Base-by-base conservation (phyloP, 1,140 invertebrate genomes). In the Meloidogyne hapla region DNA sequence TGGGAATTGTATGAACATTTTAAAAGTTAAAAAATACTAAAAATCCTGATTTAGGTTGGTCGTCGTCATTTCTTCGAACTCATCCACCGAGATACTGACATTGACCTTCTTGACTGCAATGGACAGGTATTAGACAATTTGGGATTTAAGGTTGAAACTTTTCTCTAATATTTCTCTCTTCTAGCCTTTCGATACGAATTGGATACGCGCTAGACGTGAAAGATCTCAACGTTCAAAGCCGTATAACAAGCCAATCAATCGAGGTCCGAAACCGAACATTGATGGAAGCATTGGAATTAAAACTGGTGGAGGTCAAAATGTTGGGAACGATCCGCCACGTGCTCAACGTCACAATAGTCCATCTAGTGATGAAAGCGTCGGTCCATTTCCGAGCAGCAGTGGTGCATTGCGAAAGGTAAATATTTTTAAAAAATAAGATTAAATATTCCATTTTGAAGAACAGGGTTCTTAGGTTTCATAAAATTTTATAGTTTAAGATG, bases 21-120 rank as follows among this genome's bases (percentile, higher is more conserved):
- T 48, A 13, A 12, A 48, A 18, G 13, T 18, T 48, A 18, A 48
- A 5, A 18, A 18, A 12, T 42, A 15, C 2, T 42, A 42, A n/a
- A 65, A 23, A n/a, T 66, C 1, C 23, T 38, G 25, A 9, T 18
- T 8, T 21, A 70, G 69, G 45, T 40, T 21, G 69, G 69, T 4
- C 69, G 69, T 15, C 69, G 69, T 10, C 69, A 70, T 26, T 70
- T 70, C 69, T 70, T 70, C 18, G 69, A 70, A 15, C n/a, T 70
- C 5, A 61, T 70, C 13, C 61, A 70, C 13, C 69, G 69, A 18
- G 69, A 70, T 33, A 70, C 69, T 15, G 38, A 61, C 38, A 61
- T 70, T 15, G 69, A 70, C 2, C 21, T 70, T 15, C n/a, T 70
- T 18, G 69, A 61, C 18, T 70, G 69, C 28, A 28, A 45, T 70